Conservation (phyloP, 2,797 vertebrate genomes). For the Pangasius larnaudii region DNA sequence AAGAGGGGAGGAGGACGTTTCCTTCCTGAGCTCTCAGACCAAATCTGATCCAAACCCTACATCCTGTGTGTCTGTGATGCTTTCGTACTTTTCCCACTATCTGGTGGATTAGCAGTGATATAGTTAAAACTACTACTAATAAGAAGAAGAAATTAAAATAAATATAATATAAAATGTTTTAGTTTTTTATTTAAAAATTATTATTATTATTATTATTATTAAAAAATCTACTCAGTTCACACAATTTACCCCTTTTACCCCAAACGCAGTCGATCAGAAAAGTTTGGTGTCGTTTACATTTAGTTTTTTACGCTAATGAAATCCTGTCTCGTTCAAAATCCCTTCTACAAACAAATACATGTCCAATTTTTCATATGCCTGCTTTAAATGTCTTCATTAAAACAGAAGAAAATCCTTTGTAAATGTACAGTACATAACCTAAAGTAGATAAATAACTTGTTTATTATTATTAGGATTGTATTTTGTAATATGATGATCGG, state of each 20-base stretch:
- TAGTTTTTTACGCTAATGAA: too few species aligned
- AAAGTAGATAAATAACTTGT: background rate
- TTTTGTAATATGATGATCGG: background rate
- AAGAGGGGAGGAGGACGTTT: slow-evolving; percentile 50
- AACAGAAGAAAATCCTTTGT: background rate
- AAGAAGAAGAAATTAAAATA: background rate
- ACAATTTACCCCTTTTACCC: background rate
- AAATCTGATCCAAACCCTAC: slow-evolving; percentile 64
- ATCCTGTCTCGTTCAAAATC: too few species aligned
- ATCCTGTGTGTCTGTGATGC: slow-evolving; percentile 37
- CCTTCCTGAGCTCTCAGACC: slow-evolving; percentile 58
- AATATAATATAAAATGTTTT: background rate
- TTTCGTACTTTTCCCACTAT: slow-evolving; percentile 7
- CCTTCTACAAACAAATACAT: too few species aligned
- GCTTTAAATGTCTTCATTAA: background rate
- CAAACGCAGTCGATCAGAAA: too few species aligned
- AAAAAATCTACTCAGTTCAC: too few species aligned
- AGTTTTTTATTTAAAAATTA: background rate
- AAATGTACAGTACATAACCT: too few species aligned
- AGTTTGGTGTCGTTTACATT: too few species aligned
- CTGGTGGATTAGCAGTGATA: background rate
- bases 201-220: background rate
- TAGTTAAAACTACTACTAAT: background rate
- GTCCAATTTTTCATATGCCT: background rate
- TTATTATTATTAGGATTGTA: background rate